Conservation (phyloP, 2,888 invertebrate species). For the Diarsia dahlii region DNA sequence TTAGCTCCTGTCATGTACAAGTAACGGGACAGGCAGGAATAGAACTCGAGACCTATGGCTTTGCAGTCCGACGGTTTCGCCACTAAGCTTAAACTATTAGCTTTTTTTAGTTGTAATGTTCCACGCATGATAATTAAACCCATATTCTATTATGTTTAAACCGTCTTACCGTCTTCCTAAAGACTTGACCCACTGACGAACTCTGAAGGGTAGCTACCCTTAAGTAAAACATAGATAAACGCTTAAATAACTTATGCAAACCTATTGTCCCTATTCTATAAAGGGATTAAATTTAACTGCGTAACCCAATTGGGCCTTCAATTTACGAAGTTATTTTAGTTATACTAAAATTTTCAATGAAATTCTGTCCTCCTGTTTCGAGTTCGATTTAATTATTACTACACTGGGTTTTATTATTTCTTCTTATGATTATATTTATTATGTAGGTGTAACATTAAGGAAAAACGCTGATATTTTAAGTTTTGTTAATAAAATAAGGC, state of each 20-base stretch:
- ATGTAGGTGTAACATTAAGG: background rate
- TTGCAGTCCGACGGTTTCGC: too few species aligned
- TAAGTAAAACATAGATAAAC: constrained; percentile 9
- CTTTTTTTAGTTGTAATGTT: too few species aligned
- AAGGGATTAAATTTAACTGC: constrained; percentile 50
- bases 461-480: background rate
- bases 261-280: constrained; percentile 26
- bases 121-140: too few species aligned
- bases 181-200: background rate
- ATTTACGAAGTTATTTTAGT: constrained; percentile 49
- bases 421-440: background rate
- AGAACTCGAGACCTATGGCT: too few species aligned
- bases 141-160: background rate
- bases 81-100: too few species aligned
- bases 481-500: background rate
- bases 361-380: constrained; percentile 28
- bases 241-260: constrained; percentile 24
- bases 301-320: constrained; percentile 50
- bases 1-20: too few species aligned
- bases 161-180: background rate
- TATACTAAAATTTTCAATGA: constrained; percentile 27
- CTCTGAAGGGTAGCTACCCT: background rate
- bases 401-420: background rate
- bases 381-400: constrained; percentile 43
- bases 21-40: too few species aligned